Base-by-base conservation (phyloP, 2,113 vertebrate species). In the Phylloscopus whistleri region DNA sequence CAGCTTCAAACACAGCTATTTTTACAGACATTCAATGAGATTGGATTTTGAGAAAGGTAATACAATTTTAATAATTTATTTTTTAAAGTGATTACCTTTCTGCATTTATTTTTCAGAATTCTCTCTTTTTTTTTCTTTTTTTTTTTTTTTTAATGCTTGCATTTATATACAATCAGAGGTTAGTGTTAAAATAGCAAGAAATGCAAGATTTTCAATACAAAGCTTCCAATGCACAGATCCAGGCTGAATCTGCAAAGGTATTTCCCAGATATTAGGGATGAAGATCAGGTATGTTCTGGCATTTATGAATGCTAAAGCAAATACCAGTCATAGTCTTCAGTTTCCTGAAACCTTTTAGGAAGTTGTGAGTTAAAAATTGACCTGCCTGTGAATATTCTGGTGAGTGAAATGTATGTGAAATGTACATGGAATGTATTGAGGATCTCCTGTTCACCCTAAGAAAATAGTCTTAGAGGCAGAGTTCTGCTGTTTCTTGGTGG, bases 391-490 rank as follows among this genome's bases (percentile, higher is more conserved):
- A 73, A 27, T 62, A 52, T 51, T 84, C 52, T 46, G 11, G 6
- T 2, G 39, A 2, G 39, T 39, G 19, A 62, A 69, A 16, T 19
- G 6, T 16, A 15, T 10, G 15, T 49, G 11, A 76, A 69, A 30
- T 2, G 0, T 13, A 14, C 13, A 20, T 46, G 12, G 74, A 74
- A n/a, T 2, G 0, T 60, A 62, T 56, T 64, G 63, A 73, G 52
- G 35, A 24, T 68, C 48, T 87, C n/a, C 49, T 58, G 13, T 30
- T 95, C 33, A 81, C 15, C 20, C 31, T 16, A 76, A 35, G 39
- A 91, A 91, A 92, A 73, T 24, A 21, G 9, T 86, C 93, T 93
- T 58, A 76, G 62, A 27, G 58, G 39, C 24, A 60, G 31, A 89
- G 26, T 10, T 90, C n/a, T 93, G 37, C 27, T 67, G 13, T 80